Base-by-base conservation (phyloP, 2,888 invertebrate genomes). In the Cerastoderma edule region DNA sequence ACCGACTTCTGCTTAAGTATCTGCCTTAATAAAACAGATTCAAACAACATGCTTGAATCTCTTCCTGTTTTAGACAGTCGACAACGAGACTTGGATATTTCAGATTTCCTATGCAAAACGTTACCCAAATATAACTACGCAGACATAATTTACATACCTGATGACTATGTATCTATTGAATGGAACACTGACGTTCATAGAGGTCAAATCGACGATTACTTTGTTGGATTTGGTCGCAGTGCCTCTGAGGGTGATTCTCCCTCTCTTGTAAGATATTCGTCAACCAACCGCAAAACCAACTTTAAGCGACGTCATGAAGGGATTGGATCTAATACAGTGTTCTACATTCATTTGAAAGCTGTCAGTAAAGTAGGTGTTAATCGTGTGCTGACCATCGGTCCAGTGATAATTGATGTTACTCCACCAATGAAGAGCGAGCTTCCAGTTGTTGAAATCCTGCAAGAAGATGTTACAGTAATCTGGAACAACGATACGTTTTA, bases 341-440 rank as follows among this genome's bases (percentile, higher is more conserved):
- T 86, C 28, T 85, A 69, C 60, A 44, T 83, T 6, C 77, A 84
- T 35, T 57, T 85, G 2, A 79, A 74, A 65, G 75, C 73, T 24
- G 39, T 69, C 1, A 85, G 81, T 67, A 85, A 83, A 65, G 80
- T 84, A 27, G 78, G 78, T 8, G 28, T 83, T 16, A 44, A 67
- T 50, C 63, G 44, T 2, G 57, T 72, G 10, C 50, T 53, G 19
- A 24, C 68, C 0, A 54, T 84, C 28, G 86, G 85, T 4, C 84
- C 86, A 22, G 33, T 85, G 1, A 22, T 85, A 19, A 73, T 83
- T n/a, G 85, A 86, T 66, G 80, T 85, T 50, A 83, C 84, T 10
- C 80, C 85, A 2, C 86, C 86, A 19, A 1, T 33, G 6, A 72
- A 69, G 28, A 63, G 54, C 19, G 46, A 27, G 5, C 32, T 32